Percentiles rank a stretch among this genome's conserved stretches.
Conservation (phyloP, 2,797 vertebrate genomes). For the Tauraco hartlaubi region DNA sequence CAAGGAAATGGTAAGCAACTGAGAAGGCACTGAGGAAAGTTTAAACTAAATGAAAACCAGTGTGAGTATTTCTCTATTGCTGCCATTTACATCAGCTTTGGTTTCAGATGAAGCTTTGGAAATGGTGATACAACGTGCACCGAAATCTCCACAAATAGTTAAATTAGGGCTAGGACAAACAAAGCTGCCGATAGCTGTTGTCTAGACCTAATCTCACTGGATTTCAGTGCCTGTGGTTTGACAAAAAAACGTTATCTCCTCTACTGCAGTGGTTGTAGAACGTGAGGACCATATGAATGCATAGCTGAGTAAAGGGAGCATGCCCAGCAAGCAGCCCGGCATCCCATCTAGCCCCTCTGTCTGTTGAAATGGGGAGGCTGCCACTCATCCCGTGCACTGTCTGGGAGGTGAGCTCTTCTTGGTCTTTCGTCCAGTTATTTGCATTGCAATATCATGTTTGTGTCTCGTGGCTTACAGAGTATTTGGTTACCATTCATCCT, state of each 20-base stretch:
- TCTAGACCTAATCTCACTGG: neutral
- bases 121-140: neutral
- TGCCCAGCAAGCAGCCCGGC: neutral
- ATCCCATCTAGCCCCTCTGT: too few species aligned
- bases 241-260: neutral
- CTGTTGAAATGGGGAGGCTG: neutral
- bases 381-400: neutral
- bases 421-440: neutral
- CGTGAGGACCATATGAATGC: neutral
- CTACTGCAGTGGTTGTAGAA: neutral
- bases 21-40: neutral
- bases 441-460: accelerated
- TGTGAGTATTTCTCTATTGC: neutral
- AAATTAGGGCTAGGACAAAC: neutral
- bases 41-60: neutral
- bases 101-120: neutral
- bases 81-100: neutral
- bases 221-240: neutral
- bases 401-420: neutral
- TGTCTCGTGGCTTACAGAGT: neutral
- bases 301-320: neutral
- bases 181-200: neutral
- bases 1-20: neutral
- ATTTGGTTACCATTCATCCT: neutral
- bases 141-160: neutral